These are phyloP conservation scores for Electrona antarctica DNA, from an alignment of 2,113 vertebrate species.

Conservation along the genomic window DNA sequence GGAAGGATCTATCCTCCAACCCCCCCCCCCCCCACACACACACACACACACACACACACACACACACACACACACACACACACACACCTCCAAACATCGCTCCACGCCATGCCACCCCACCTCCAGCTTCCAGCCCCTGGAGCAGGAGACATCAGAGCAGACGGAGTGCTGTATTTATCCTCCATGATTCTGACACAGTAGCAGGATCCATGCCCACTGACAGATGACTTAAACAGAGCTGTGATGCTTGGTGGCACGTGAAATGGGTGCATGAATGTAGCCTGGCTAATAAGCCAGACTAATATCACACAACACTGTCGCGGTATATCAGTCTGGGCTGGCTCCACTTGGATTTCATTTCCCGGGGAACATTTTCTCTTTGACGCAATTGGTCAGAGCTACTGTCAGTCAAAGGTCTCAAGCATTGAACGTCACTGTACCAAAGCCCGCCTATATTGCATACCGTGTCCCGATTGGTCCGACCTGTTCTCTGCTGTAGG, in stretches of 20 bases:
- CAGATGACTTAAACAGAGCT: constrained; percentile 25
- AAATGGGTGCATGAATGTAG: constrained; percentile 8
- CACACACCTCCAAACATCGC: not conserved
- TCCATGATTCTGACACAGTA: constrained; percentile 30
- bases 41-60: not conserved
- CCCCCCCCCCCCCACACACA: not conserved
- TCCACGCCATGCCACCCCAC: not conserved
- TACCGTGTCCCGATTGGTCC: no score
- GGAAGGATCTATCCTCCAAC: constrained; percentile 52
- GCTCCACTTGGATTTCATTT: no score
- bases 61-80: not conserved
- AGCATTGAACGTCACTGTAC: no score
- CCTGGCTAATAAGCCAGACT: no score
- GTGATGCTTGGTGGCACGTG: constrained; percentile 16
- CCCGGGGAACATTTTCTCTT: no score
- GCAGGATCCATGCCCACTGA: constrained; percentile 29
- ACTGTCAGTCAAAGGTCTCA: no score
- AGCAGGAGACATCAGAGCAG: constrained; percentile 34
- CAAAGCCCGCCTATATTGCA: no score
- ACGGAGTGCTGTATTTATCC: constrained; percentile 4
- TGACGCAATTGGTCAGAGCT: no score
- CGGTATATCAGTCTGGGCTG: no score
- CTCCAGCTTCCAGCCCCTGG: not conserved
- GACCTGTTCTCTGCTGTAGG: no score
- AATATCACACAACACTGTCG: no score